Evolutionary conservation across 2,113 vertebrate genomes (phyloP).

Genomic region (Aleadryas rufinucha): DNA sequence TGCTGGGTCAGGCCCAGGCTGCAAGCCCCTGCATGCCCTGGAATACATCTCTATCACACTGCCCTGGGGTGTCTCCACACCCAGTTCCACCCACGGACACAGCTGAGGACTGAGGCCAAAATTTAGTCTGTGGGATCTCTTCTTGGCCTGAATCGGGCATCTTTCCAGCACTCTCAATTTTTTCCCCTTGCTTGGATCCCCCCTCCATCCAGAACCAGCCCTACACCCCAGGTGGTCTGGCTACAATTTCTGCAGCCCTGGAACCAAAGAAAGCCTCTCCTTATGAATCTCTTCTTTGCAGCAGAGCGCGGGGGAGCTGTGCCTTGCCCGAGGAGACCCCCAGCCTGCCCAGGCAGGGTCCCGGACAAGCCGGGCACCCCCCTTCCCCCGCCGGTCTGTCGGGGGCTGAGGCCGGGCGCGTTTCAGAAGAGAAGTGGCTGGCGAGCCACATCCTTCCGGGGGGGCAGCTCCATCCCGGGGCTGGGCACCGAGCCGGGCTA

Average conservation of each 20-base stretch:
- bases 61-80: neutral
- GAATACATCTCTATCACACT: neutral
- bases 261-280: neutral
- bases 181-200: neutral
- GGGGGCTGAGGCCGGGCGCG: neutral
- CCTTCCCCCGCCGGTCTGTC: neutral
- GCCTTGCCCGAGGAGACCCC: neutral
- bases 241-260: neutral
- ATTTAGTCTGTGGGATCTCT: neutral
- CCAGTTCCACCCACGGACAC: neutral
- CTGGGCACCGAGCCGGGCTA: neutral
- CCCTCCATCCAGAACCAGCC: neutral
- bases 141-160: neutral
- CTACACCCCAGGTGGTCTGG: neutral
- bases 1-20: neutral
- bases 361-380: neutral
- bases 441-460: slow-evolving; percentile 9
- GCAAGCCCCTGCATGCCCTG: neutral
- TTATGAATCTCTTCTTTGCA: neutral
- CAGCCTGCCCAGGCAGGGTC: neutral
- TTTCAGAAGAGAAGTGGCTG: neutral
- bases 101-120: neutral
- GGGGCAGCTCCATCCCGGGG: neutral
- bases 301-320: neutral
- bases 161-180: neutral